phyloP scores from a whole-genome alignment of 2,113 vertebrate genomes.

The Excalfactoria chinensis region DNA sequence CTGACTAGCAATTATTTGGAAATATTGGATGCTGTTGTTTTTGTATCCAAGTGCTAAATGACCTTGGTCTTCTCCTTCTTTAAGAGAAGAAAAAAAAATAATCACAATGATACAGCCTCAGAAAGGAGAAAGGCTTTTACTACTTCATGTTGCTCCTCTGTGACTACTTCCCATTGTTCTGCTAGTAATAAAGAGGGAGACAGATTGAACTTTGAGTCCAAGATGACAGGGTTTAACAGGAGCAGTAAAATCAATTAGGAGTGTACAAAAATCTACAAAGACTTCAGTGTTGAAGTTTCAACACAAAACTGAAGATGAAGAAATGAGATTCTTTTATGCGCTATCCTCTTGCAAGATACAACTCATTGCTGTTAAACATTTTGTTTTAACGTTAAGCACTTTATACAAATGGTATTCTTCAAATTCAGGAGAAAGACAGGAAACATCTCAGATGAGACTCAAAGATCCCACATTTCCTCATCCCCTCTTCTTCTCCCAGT shows the following conservation, averaged over 20 bases:
- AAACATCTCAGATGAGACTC: not conserved
- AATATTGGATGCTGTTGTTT: not conserved
- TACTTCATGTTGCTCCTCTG: not conserved
- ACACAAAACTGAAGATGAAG: not conserved
- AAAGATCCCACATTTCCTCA: not conserved
- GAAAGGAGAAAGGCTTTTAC: not conserved
- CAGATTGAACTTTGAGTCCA: not conserved
- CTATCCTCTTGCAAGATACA: not conserved
- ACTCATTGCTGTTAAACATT: not conserved
- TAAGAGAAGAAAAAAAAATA: not conserved
- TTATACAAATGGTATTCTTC: not conserved
- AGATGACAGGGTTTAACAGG: not conserved
- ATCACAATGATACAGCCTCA: not conserved
- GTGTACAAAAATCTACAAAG: not conserved
- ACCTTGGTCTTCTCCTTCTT: not conserved
- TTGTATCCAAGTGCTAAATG: not conserved
- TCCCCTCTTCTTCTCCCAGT: not conserved
- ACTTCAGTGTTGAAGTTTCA: not conserved
- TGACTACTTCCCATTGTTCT: not conserved
- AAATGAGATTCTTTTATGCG: not conserved
- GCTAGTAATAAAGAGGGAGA: not conserved
- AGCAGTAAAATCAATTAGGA: not conserved
- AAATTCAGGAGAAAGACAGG: not conserved
- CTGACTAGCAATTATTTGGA: not conserved
- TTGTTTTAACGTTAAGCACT: not conserved